Evolutionary conservation across 2,888 invertebrate genomes (phyloP), one percentile per base, ranked within the genome.

Genomic region (Callinectes sapidus): DNA sequence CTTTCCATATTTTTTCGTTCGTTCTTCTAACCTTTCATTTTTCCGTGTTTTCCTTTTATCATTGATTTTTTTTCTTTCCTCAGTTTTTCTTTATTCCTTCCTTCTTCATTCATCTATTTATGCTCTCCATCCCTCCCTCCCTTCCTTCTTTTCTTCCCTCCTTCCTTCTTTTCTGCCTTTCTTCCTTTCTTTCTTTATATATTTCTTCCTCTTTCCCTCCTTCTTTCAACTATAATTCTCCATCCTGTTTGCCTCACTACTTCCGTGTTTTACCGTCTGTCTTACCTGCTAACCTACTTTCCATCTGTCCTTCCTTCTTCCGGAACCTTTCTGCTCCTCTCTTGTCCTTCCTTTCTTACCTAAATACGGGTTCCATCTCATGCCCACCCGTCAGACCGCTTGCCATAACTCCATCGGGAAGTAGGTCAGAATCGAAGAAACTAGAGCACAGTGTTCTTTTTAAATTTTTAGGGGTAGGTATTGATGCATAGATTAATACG

Each of bases 231-330:
- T 18, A 1, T 8, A 2, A 2, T 8, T 61, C 23, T 5, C 61
- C 61, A 61, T 61, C 23, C 2, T 61, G 23, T 10, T 6, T 61
- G 3, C 61, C 71, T n/a, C 10, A n/a, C 6, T 71, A 71, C 71
- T 71, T 71, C 71, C 23, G 71, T 71, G 71, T 71, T 28, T n/a
- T n/a, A 18, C 23, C 6, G 71, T 71, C 71, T 71, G 61, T 10
- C 61, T 23, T 61, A 71, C 71, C 71, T 71, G 28, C 71, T n/a
- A 71, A 71, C 71, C 71, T 71, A 71, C 71, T 71, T 71, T 71
- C 71, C 28, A 10, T n/a, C 28, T n/a, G 16, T 28, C 71, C 71
- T 71, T n/a, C 71, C 71, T 71, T n/a, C 71, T 23, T n/a, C 71
- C 23, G 10, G 0, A 71, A 48, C 48, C 48, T 48, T 48, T 48